Evolutionary conservation across 2,797 vertebrate species (phyloP).

Genomic region (Schizopygopsis pylzovi): DNA sequence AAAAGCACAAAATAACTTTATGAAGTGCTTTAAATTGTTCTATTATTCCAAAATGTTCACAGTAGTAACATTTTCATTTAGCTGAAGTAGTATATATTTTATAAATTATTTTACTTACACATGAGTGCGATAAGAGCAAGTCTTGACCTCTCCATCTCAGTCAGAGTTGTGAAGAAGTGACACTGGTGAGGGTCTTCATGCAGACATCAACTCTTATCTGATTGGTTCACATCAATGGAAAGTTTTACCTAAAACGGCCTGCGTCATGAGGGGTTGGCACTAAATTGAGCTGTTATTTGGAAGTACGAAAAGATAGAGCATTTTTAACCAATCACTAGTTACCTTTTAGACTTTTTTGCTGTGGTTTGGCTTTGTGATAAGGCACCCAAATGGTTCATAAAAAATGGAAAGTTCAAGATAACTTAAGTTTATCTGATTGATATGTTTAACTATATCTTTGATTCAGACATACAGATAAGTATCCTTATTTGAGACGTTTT

Average conservation of each 20-base stretch:
- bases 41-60: neutral
- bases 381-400: neutral
- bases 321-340: neutral
- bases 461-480: neutral
- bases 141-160: conserved; percentile 46
- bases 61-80: neutral
- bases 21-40: neutral
- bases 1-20: neutral
- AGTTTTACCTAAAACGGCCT: neutral
- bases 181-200: neutral
- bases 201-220: neutral
- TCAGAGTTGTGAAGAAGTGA: neutral
- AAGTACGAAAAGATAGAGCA: neutral
- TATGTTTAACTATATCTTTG: neutral
- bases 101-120: conserved; percentile 18
- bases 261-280: neutral
- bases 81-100: too few species aligned
- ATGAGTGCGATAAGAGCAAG: neutral
- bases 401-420: neutral
- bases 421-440: neutral
- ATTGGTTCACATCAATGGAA: conserved; percentile 48
- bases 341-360: neutral
- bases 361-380: neutral
- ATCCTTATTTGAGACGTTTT: neutral
- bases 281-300: neutral